Conservation (phyloP, 2,888 invertebrate species). For the Kuschelorhynchus macadamiae region DNA sequence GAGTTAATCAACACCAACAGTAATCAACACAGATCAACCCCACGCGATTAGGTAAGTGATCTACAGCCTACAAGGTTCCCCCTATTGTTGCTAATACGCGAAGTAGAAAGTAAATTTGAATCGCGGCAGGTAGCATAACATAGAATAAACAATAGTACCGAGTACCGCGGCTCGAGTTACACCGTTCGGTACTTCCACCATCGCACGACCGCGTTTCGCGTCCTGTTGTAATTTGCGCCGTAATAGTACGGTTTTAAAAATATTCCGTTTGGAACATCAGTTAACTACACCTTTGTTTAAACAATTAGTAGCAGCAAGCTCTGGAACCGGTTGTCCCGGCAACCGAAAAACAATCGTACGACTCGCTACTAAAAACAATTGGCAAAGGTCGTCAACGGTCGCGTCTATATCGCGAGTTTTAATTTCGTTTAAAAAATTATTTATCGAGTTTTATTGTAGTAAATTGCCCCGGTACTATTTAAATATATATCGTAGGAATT, state of each 20-base stretch:
- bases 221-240: slow-evolving; percentile 19
- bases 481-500: slow-evolving; percentile 11
- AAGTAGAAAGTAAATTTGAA: slow-evolving; percentile 53
- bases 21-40: too few species aligned
- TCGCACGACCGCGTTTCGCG: slow-evolving; percentile 28
- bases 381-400: slow-evolving; percentile 33
- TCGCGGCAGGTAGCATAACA: slow-evolving; percentile 53
- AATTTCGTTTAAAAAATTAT: slow-evolving; percentile 17
- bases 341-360: background rate
- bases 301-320: slow-evolving; percentile 1
- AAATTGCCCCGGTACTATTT: slow-evolving; percentile 15
- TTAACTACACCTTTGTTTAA: slow-evolving; percentile 7
- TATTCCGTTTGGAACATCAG: slow-evolving; percentile 24
- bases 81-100: slow-evolving; percentile 51
- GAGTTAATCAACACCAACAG: too few species aligned
- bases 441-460: slow-evolving; percentile 16
- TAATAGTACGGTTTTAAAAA: slow-evolving; percentile 21
- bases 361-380: slow-evolving; percentile 3
- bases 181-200: slow-evolving; percentile 33
- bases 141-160: slow-evolving; percentile 45
- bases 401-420: slow-evolving; percentile 3
- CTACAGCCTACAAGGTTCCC: slow-evolving; percentile 27
- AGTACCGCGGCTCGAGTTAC: slow-evolving; percentile 37
- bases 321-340: slow-evolving; percentile 9
- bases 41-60: background rate